Conservation (phyloP, 2,888 invertebrate species). For the Drosophila dives region DNA sequence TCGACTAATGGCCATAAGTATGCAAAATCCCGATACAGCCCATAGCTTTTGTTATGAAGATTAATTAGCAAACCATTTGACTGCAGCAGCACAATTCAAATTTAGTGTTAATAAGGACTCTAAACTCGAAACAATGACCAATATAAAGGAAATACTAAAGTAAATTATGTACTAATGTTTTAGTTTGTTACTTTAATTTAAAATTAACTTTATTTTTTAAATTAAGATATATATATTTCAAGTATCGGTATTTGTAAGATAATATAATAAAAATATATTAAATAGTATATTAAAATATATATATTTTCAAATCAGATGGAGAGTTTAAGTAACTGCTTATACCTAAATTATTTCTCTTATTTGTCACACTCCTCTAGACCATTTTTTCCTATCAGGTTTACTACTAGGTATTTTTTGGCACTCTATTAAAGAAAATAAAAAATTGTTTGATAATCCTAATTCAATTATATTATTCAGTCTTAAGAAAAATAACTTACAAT, state of each 20-base stretch:
- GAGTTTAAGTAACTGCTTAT: not conserved
- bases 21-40: not conserved
- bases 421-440: not conserved
- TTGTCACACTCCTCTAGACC: not conserved
- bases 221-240: not conserved
- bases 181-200: not conserved
- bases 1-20: conserved; percentile 22
- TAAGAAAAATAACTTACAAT: not conserved
- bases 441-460: not conserved
- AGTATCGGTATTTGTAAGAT: not conserved
- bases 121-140: not conserved
- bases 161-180: not conserved
- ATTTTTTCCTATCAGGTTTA: not conserved
- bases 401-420: not conserved
- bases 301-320: not conserved
- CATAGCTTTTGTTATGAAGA: too few relatives aligned
- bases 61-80: not conserved
- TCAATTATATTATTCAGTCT: not conserved
- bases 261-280: not conserved
- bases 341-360: not conserved
- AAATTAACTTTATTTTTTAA: not conserved
- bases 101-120: not conserved
- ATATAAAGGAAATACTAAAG: not conserved
- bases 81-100: not conserved
- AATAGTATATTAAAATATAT: too few relatives aligned